Evolutionary conservation across 2,888 invertebrate genomes (phyloP).

Genomic region (Drosophila rellima): DNA sequence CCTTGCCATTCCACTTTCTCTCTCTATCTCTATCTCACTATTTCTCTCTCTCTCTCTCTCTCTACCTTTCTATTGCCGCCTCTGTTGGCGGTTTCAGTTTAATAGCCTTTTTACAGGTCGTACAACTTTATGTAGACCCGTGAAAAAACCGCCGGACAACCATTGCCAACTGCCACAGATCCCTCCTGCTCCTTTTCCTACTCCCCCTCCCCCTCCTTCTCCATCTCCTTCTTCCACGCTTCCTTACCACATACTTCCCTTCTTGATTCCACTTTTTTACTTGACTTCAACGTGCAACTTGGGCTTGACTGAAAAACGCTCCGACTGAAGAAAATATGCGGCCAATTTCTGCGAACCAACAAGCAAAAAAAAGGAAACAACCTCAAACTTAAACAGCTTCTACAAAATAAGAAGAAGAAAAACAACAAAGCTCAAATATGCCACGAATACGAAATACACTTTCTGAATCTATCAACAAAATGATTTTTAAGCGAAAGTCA

Average conservation of each 20-base stretch:
- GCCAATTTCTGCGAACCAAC: conserved; percentile 58
- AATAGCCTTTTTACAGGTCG: conserved; percentile 81
- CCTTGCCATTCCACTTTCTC: conserved; percentile 4
- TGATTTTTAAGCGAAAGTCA: neutral
- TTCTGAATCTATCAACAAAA: neutral
- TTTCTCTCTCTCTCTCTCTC: neutral
- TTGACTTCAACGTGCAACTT: conserved; percentile 14
- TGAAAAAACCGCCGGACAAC: conserved; percentile 27
- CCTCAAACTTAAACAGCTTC: conserved; percentile 44
- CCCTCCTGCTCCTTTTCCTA: too few species aligned
- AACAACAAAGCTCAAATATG: neutral
- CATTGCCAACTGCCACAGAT: conserved; percentile 3
- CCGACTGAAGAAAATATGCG: conserved; percentile 54
- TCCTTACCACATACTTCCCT: too few species aligned
- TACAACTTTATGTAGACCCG: conserved; percentile 70
- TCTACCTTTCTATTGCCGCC: neutral
- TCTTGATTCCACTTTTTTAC: neutral
- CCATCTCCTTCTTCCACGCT: too few species aligned
- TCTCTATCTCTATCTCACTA: neutral
- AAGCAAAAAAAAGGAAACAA: conserved; percentile 20
- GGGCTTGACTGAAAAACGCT: conserved; percentile 11
- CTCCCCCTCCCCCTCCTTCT: neutral
- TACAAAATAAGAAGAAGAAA: neutral
- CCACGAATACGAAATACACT: conserved; percentile 38
- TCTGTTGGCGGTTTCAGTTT: conserved; percentile 55